Conservation (phyloP, 2,888 invertebrate species). For the Aspidiotus rigidus region DNA sequence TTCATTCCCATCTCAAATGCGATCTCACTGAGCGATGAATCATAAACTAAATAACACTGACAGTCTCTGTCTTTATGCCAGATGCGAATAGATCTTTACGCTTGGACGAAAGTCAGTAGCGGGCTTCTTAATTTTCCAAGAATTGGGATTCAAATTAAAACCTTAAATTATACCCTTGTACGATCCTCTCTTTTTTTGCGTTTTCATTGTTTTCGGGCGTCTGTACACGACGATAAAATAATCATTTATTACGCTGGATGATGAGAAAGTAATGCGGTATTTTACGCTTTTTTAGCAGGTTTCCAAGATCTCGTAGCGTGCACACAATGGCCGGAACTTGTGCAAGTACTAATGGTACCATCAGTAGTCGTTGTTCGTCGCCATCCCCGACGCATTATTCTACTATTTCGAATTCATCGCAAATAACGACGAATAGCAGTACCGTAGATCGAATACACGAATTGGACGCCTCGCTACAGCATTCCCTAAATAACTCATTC, state of each 20-base stretch:
- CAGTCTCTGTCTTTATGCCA: no score
- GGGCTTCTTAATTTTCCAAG: background rate
- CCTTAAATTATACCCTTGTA: background rate
- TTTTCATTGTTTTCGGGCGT: background rate
- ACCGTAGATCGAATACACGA: conserved; percentile 45
- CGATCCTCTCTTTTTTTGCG: no score
- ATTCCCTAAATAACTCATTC: conserved; percentile 40
- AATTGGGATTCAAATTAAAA: background rate
- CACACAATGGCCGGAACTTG: conserved; percentile 44
- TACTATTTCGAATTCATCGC: conserved; percentile 7
- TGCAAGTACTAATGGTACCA: background rate
- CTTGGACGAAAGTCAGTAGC: no score
- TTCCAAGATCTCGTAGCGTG: conserved; percentile 49
- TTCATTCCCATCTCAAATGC: no score
- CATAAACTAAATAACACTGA: no score
- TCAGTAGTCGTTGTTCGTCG: conserved; percentile 39
- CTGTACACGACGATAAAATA: background rate
- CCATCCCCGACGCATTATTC: conserved; percentile 37
- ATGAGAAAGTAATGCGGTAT: background rate
- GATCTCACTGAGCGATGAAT: no score
- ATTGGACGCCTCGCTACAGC: conserved; percentile 41
- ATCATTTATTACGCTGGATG: background rate
- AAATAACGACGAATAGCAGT: background rate
- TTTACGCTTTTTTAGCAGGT: conserved; percentile 44
- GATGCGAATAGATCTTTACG: no score